A percentile compares a stretch with the other conserved stretches of the same genome.
These are phyloP conservation scores for Uloborus plumipes DNA, from an alignment of 2,888 invertebrate species.

Conservation along the genomic window DNA sequence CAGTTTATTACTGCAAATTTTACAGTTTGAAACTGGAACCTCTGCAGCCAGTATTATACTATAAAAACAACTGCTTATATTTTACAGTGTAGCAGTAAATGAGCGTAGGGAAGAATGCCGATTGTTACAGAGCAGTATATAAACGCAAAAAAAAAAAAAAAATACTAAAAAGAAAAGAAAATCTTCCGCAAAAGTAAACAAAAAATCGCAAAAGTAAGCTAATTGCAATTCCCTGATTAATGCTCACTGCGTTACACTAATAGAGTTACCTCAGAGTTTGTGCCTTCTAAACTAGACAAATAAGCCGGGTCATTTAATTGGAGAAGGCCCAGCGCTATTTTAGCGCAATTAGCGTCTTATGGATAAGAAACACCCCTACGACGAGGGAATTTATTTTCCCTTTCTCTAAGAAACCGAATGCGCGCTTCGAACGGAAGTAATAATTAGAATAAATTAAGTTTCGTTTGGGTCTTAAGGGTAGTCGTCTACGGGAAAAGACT, in stretches of 20 bases:
- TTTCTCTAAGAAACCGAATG: not conserved
- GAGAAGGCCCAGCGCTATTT: constrained; percentile 37
- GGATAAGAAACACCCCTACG: constrained; percentile 7
- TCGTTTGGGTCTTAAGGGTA: not conserved
- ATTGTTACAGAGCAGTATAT: too few species aligned
- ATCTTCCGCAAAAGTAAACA: too few species aligned
- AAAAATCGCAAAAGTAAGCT: constrained; percentile 10
- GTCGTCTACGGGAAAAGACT: too few species aligned
- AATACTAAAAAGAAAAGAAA: constrained; percentile 8
- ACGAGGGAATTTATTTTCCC: constrained; percentile 32
- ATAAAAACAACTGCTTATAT: too few species aligned
- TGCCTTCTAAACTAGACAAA: constrained; percentile 17
- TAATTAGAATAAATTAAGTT: constrained; percentile 35
- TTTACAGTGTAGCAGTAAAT: too few species aligned
- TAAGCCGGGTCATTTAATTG: constrained; percentile 46
- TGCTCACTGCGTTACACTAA: constrained; percentile 32
- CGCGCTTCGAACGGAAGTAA: constrained; percentile 20
- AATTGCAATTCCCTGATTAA: constrained; percentile 47
- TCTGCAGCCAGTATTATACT: too few species aligned
- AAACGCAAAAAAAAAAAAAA: not conserved
- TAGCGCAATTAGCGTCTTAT: constrained; percentile 38
- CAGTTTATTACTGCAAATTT: too few species aligned
- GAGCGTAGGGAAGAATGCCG: too few species aligned
- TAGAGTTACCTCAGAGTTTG: constrained; percentile 25
- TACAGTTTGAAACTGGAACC: too few species aligned